phyloP scores from a whole-genome alignment of 1,140 invertebrate species.

The Babylonia areolata region DNA sequence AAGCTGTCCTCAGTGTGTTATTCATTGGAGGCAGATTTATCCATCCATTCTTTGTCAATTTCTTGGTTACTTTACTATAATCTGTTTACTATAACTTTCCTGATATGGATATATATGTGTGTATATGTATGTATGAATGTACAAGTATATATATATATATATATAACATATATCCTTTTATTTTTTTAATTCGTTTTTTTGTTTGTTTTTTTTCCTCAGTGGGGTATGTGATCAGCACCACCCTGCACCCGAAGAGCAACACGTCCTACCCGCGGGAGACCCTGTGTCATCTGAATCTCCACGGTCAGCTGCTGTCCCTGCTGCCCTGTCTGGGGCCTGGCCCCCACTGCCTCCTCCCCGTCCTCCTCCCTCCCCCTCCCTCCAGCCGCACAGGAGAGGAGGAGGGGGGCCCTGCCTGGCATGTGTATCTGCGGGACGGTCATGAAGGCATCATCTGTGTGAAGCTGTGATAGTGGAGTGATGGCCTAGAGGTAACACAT shows the following conservation, averaged over 20 bases:
- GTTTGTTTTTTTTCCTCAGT: background rate
- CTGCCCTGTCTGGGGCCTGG: conserved; percentile 20
- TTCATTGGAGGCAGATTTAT: too few relatives aligned
- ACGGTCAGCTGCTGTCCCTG: background rate
- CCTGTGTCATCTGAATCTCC: background rate
- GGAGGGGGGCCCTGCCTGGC: background rate
- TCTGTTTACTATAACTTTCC: too few relatives aligned
- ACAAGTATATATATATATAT: too few relatives aligned
- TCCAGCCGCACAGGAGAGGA: background rate
- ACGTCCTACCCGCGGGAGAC: background rate
- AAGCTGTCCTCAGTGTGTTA: too few relatives aligned
- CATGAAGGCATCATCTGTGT: conserved; percentile 24
- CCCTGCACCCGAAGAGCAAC: background rate
- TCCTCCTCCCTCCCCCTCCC: background rate
- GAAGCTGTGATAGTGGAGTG: conserved; percentile 20
- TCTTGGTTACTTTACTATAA: too few relatives aligned
- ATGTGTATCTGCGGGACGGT: conserved; percentile 26
- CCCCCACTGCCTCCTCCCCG: background rate
- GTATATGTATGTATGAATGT: too few relatives aligned
- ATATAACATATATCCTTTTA: too few relatives aligned
- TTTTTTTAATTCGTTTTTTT: background rate
- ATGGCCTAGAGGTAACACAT: too few relatives aligned
- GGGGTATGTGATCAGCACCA: conserved; percentile 12
- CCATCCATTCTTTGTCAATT: too few relatives aligned
- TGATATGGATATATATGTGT: too few relatives aligned